phyloP scores from a whole-genome alignment of 2,888 invertebrate species.

The Thecocarcelia acutangulata region DNA sequence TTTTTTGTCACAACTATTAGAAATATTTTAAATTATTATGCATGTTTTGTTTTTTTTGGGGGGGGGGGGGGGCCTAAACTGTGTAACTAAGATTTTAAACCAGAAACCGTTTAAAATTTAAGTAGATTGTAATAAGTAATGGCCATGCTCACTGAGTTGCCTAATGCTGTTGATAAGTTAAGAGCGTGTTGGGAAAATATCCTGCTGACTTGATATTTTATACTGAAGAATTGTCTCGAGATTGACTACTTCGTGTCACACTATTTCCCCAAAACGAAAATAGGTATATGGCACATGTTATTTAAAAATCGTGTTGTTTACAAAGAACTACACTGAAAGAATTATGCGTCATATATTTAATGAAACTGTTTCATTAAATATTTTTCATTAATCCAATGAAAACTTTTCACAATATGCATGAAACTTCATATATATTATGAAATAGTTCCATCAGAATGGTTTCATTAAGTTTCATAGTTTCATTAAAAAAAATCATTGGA shows the following conservation, averaged over 20 bases:
- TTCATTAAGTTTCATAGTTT: too few species aligned
- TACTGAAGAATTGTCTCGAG: conserved; percentile 6
- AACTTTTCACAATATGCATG: too few species aligned
- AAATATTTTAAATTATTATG: neutral
- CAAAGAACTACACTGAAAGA: too few species aligned
- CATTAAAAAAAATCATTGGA: too few species aligned
- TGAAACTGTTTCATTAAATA: too few species aligned
- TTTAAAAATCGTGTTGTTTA: too few species aligned
- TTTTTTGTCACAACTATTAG: conserved; percentile 4
- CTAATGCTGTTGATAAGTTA: neutral
- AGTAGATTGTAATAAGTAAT: neutral
- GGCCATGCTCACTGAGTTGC: conserved; percentile 14
- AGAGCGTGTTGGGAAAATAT: neutral
- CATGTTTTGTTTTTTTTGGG: conserved; percentile 18
- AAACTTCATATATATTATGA: too few species aligned
- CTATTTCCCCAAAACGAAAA: conserved; percentile 37
- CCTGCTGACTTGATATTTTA: neutral
- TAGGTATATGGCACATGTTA: too few species aligned
- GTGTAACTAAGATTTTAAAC: neutral
- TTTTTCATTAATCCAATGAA: too few species aligned
- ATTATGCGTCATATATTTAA: too few species aligned
- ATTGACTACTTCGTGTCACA: conserved; percentile 34
- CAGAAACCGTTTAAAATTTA: neutral
- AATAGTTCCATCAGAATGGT: too few species aligned
- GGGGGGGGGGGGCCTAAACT: conserved; percentile 4